Conservation (phyloP, 1,140 invertebrate genomes). For the Drosophila parvula region DNA sequence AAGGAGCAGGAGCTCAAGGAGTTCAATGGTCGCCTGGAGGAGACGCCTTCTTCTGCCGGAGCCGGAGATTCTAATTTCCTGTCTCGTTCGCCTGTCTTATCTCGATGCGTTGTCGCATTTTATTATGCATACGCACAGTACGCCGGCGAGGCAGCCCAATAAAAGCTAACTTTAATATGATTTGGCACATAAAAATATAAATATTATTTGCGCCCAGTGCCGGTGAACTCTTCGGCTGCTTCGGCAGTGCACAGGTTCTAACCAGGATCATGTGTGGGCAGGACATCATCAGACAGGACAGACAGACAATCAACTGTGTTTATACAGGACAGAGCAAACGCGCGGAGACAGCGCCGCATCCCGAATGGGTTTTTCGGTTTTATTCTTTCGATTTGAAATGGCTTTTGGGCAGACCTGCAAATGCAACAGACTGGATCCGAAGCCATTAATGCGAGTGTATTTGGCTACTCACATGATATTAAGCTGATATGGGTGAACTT, state of each 20-base stretch:
- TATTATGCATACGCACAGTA: conserved; percentile 77
- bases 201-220: conserved; percentile 72
- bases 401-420: conserved; percentile 57
- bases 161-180: conserved; percentile 77
- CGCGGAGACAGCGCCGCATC: conserved; percentile 40
- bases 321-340: conserved; percentile 36
- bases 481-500: conserved; percentile 59
- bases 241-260: conserved; percentile 41
- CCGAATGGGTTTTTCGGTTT: conserved; percentile 61
- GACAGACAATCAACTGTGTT: conserved; percentile 52
- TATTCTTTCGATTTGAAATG: conserved; percentile 45
- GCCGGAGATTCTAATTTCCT: conserved; percentile 63
- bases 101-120: conserved; percentile 69
- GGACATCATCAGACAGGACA: conserved; percentile 24
- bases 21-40: conserved; percentile 54
- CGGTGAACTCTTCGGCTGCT: conserved; percentile 37
- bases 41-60: conserved; percentile 37
- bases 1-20: neutral
- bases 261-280: conserved; percentile 36
- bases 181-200: conserved; percentile 79
- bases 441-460: conserved; percentile 60
- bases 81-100: conserved; percentile 75
- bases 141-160: conserved; percentile 50
- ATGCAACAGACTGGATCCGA: conserved; percentile 71
- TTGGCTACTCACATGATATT: conserved; percentile 50